Base-by-base conservation (phyloP, 1,140 invertebrate genomes). In the Nixonia krombeini region DNA sequence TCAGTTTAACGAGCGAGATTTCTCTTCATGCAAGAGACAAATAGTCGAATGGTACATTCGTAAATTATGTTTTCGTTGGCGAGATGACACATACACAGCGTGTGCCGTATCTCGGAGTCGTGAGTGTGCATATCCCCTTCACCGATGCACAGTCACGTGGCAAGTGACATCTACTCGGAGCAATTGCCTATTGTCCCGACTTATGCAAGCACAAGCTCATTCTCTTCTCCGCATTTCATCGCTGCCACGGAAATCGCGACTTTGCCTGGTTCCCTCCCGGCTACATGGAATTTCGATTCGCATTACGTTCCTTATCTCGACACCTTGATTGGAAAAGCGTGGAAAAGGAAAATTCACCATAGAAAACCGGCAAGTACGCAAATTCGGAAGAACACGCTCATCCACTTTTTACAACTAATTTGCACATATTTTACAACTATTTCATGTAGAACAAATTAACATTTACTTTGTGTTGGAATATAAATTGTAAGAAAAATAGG, bases 141-240 rank as follows among this genome's bases (percentile, higher is more conserved):
- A 56, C 50, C 35, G 10, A 67, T 56, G 57, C 64, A 35, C 23
- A 61, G 64, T 50, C 64, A 68, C 64, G 64, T 62, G 56, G 42
- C 51, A 13, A 61, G 51, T 61, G 47, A 57, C 57, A 68, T 47
- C 33, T 21, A 47, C 33, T 57, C 25, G 18, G 33, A 56, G 49
- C 46, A 61, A 59, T 67, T 66, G 50, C 57, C 50, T 56, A 52
- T 56, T 56, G 28, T 40, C 28, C 35, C 31, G 10, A 12, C n/a
- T 13, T 33, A 18, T 35, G 10, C 17, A 52, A 35, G 7, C 26
- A 29, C 12, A 23, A 5, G 8, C 52, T 46, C 25, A 18, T 49
- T 58, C 53, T 67, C 55, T 72, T 72, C 65, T 63, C 47, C 17
- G 28, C 28, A 50, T 59, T 70, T 62, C n/a, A n/a, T n/a, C 64